Percentiles rank a stretch among this genome's conserved stretches.
Evolutionary conservation across 2,113 vertebrate species (phyloP).

Genomic region (Phyllostomus hastatus): DNA sequence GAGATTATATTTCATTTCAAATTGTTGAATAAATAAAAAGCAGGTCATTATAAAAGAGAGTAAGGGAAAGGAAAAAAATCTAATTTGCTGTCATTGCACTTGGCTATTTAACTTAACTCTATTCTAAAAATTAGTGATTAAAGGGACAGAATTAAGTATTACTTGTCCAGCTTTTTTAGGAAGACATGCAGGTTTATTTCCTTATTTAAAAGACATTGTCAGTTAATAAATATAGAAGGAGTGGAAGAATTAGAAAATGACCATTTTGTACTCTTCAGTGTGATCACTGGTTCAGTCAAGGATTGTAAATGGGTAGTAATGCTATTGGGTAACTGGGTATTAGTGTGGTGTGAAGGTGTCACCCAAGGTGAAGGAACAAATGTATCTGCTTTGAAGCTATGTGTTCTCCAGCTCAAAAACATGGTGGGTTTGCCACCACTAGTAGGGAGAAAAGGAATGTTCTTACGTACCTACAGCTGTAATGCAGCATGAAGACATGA

Average conservation of each 20-base stretch:
- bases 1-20: neutral
- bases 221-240: neutral
- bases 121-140: neutral
- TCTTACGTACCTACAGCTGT: neutral
- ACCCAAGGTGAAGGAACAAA: neutral
- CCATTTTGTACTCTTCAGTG: neutral
- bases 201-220: neutral
- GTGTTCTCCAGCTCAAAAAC: neutral
- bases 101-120: neutral
- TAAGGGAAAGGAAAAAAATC: neutral
- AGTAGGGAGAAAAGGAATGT: neutral
- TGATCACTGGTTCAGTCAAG: neutral
- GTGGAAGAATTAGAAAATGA: neutral
- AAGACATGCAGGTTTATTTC: neutral
- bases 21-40: slow-evolving; percentile 24
- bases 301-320: neutral
- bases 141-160: neutral
- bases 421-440: neutral
- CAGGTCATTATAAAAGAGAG: neutral
- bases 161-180: neutral
- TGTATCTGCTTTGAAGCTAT: neutral
- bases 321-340: neutral
- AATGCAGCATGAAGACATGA: neutral
- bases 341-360: neutral
- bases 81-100: neutral